Evolutionary conservation across 2,888 invertebrate genomes (phyloP).

Genomic region (Chrysolina haemoptera): DNA sequence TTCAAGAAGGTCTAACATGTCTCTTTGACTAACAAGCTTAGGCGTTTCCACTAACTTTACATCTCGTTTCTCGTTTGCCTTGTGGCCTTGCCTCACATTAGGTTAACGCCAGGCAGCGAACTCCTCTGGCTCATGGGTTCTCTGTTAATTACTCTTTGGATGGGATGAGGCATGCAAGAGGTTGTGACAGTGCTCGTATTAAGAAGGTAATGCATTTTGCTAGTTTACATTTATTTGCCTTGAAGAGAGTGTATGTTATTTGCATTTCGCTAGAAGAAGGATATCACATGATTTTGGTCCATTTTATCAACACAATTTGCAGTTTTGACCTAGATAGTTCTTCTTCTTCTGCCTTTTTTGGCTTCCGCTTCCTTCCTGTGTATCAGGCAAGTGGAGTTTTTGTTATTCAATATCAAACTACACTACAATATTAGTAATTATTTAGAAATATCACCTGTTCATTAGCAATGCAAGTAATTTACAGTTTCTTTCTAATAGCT

Average conservation of each 20-base stretch:
- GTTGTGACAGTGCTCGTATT: constrained; percentile 67
- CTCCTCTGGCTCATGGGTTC: constrained; percentile 69
- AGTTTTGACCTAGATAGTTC: too few relatives aligned
- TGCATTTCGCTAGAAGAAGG: not conserved
- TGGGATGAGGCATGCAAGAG: constrained; percentile 70
- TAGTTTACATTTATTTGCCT: constrained; percentile 29
- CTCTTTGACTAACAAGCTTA: constrained; percentile 40
- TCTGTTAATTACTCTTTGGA: constrained; percentile 71
- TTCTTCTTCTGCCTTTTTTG: too few relatives aligned
- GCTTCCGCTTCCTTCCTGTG: too few relatives aligned
- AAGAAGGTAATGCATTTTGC: constrained; percentile 66
- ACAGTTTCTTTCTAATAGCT: not conserved
- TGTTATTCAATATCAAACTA: too few relatives aligned
- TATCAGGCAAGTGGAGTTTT: too few relatives aligned
- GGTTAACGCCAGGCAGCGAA: constrained; percentile 70
- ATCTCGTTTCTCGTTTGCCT: constrained; percentile 65
- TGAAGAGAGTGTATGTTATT: constrained; percentile 5
- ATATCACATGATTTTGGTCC: not conserved
- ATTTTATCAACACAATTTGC: not conserved
- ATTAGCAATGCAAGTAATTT: not conserved
- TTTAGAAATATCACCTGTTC: not conserved
- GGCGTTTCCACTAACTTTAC: constrained; percentile 62
- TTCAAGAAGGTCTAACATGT: not conserved
- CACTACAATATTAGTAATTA: not conserved
- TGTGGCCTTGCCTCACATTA: constrained; percentile 66